Evolutionary conservation across 2,113 vertebrate genomes (phyloP).

Genomic region (Cyanoderma ruficeps): DNA sequence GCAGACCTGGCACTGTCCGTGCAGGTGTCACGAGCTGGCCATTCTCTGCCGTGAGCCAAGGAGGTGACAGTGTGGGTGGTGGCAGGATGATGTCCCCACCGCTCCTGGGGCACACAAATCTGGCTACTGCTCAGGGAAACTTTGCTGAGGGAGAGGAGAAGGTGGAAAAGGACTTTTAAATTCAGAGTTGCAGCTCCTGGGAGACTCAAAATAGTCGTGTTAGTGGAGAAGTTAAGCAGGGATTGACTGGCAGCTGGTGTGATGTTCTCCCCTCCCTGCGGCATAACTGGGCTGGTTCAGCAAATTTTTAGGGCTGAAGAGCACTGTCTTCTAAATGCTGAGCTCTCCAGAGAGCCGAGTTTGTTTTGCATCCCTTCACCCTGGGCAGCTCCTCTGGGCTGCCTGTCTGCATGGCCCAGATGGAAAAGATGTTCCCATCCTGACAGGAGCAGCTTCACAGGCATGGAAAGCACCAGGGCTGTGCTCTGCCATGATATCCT

Average conservation of each 20-base stretch:
- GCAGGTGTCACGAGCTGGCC: not conserved
- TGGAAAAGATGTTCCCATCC: rapidly evolving
- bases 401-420: not conserved
- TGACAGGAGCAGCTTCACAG: not conserved
- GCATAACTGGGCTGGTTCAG: not conserved
- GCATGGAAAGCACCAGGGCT: rapidly evolving
- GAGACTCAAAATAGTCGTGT: not conserved
- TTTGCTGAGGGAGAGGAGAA: not conserved
- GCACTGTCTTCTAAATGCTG: not conserved
- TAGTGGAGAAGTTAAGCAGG: not conserved
- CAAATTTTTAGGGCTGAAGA: not conserved
- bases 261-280: not conserved
- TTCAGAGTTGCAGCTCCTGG: not conserved
- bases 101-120: not conserved
- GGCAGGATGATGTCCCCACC: not conserved
- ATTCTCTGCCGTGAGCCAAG: rapidly evolving
- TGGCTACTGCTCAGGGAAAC: not conserved
- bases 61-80: rapidly evolving
- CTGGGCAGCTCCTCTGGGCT: not conserved
- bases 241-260: not conserved
- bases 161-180: not conserved
- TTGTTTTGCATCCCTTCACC: not conserved
- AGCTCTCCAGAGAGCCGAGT: not conserved
- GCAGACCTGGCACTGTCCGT: not conserved
- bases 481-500: too few relatives aligned